Percentiles rank a stretch among this genome's conserved stretches.
phyloP scores from a whole-genome alignment of 2,113 vertebrate species.

The Cettia cetti region DNA sequence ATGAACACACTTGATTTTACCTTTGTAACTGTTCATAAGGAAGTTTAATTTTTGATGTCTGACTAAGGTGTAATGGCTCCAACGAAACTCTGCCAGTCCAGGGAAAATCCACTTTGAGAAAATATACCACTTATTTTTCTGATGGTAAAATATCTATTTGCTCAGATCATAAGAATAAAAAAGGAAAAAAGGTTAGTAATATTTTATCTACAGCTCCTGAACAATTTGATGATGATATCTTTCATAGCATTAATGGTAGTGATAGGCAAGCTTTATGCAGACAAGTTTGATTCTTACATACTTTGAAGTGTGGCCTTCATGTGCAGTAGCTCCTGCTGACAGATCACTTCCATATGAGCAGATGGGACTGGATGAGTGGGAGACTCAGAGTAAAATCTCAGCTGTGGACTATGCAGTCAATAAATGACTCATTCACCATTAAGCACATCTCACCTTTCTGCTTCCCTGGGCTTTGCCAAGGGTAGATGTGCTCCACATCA shows the following conservation, averaged over 20 bases:
- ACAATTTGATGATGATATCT: background rate
- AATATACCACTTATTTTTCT: background rate
- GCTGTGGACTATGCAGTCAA: background rate
- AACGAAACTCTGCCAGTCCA: background rate
- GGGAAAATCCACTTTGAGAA: background rate
- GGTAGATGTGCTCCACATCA: background rate
- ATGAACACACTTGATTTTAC: background rate
- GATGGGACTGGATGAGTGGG: background rate
- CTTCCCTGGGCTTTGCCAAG: background rate
- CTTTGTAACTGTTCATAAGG: background rate
- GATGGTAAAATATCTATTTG: background rate
- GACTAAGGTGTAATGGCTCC: background rate
- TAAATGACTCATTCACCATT: background rate
- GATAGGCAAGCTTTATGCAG: background rate
- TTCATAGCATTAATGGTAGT: background rate
- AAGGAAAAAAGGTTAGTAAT: background rate
- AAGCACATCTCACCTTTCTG: background rate
- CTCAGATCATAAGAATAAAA: background rate
- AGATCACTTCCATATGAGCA: background rate
- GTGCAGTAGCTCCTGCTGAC: background rate
- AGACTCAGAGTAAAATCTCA: background rate
- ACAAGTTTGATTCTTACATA: background rate
- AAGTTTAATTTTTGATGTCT: background rate
- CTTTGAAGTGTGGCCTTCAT: background rate
- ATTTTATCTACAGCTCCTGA: background rate